Evolutionary conservation across 1,140 invertebrate species (phyloP), one percentile per base, ranked within the genome.

Genomic region (Leptonema lineaticorne): DNA sequence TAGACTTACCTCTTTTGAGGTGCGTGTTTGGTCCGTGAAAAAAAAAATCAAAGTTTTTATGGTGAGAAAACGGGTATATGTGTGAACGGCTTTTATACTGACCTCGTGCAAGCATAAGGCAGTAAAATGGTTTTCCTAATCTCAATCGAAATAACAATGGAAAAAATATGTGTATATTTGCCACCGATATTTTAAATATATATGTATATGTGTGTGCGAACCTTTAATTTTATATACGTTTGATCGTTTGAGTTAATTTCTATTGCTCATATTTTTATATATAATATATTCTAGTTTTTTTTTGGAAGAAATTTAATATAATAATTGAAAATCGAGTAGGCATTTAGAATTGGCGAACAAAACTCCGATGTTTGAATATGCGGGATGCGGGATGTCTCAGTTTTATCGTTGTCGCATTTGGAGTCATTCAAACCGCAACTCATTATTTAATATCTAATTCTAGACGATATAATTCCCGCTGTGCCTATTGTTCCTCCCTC

Each of bases 401-500:
- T 8, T 37, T 3, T 9, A 11, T 48, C 45, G 45, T 48, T 37
- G 2, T 41, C 37, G 2, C 37, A 16, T 41, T 16, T 41, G 37
- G 9, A 41, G 37, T 41, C 37, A 41, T 41, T 16, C 2, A 14
- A 41, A 11, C 37, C 9, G 37, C 2, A 2, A 6, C n/a, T 53
- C 48, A 53, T 53, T 53, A 53, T 53, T 53, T 53, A 53, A 53
- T 53, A 3, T 53, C 48, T 18, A 26, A 53, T 2, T 41, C 16
- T 16, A 41, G 37, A 14, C 37, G 2, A 16, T 41, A 16, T 41
- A 41, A 41, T 41, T 41, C 37, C 16, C 37, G 37, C 16, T 41
- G 37, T 41, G 16, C 37, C n/a, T 9, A 41, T 41, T 41, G 37
- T 16, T 41, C 37, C 37, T 41, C 37, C 37, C 48, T 53, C 48